Conservation (phyloP, 2,888 invertebrate genomes). For the Eulithis testata region DNA sequence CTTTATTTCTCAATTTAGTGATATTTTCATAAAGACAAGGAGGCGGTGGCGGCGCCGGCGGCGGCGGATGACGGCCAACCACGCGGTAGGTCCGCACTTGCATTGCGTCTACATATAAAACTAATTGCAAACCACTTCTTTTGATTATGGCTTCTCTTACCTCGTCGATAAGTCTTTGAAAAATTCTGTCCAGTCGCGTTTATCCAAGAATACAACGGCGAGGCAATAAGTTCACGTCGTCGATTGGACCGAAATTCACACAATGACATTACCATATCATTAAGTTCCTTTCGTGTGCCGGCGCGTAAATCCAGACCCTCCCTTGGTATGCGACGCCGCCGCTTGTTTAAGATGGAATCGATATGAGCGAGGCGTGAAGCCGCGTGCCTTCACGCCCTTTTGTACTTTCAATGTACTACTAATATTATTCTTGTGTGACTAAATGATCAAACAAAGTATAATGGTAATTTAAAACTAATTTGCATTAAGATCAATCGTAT, state of each 20-base stretch:
- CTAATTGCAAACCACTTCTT: constrained; percentile 75
- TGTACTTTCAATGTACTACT: constrained; percentile 39
- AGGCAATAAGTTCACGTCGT: constrained; percentile 37
- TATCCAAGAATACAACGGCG: constrained; percentile 33
- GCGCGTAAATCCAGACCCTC: constrained; percentile 49
- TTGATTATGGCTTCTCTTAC: constrained; percentile 44
- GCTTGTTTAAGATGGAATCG: constrained; percentile 68
- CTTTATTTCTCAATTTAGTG: constrained; percentile 80
- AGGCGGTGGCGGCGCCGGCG: constrained; percentile 57
- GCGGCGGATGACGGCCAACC: constrained; percentile 40
- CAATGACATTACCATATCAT: constrained; percentile 44
- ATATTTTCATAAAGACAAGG: constrained; percentile 72
- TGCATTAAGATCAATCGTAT: background rate
- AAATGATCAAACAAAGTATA: constrained; percentile 11
- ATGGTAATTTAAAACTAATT: constrained; percentile 4
- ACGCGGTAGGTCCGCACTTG: constrained; percentile 68
- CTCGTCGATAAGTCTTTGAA: constrained; percentile 70
- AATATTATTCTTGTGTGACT: constrained; percentile 3
- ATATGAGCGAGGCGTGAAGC: constrained; percentile 64
- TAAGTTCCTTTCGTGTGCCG: constrained; percentile 42
- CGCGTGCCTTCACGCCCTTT: constrained; percentile 71
- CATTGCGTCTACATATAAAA: constrained; percentile 55
- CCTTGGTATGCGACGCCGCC: constrained; percentile 67
- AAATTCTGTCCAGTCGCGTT: constrained; percentile 44
- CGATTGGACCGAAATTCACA: constrained; percentile 39